These are phyloP conservation scores for Axis porcinus DNA, from an alignment of 2,113 vertebrate species.

Conservation along the genomic window DNA sequence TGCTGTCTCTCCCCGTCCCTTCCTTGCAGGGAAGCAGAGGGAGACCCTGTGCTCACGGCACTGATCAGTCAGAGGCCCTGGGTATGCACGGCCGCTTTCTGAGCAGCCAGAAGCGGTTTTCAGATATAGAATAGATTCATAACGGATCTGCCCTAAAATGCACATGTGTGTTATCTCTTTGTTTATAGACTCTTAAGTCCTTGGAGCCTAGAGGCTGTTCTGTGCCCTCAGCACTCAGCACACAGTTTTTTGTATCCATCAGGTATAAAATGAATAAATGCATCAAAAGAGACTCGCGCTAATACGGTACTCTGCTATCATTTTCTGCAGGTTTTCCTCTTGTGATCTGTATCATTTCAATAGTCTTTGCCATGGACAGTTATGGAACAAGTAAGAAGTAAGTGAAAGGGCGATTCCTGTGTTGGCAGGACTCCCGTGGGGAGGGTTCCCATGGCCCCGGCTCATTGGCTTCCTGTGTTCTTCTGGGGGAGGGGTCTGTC, in stretches of 20 bases:
- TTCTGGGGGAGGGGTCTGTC: too few species aligned
- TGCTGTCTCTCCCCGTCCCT: fast-evolving
- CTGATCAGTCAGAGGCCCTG: neutral
- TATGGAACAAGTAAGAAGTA: conserved; percentile 82
- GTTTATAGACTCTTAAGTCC: neutral
- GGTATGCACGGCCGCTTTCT: neutral
- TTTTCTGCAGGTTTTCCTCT: conserved; percentile 87
- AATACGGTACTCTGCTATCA: fast-evolving
- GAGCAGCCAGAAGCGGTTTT: neutral
- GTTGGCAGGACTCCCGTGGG: neutral
- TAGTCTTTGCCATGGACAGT: conserved; percentile 85
- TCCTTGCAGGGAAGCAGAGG: neutral
- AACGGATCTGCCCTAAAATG: too few species aligned
- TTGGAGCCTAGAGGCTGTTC: neutral
- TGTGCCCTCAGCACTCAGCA: neutral
- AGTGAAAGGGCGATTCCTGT: neutral
- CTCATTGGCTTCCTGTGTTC: fast-evolving
- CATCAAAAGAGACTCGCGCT: fast-evolving
- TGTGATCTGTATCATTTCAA: conserved; percentile 90
- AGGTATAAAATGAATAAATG: fast-evolving
- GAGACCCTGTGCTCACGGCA: fast-evolving
- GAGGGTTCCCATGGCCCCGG: fast-evolving
- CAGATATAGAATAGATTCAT: neutral
- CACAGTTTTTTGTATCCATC: fast-evolving
- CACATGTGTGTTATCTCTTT: neutral